phyloP scores from a whole-genome alignment of 2,797 vertebrate genomes.

The Paratrypauchen microcephalus region DNA sequence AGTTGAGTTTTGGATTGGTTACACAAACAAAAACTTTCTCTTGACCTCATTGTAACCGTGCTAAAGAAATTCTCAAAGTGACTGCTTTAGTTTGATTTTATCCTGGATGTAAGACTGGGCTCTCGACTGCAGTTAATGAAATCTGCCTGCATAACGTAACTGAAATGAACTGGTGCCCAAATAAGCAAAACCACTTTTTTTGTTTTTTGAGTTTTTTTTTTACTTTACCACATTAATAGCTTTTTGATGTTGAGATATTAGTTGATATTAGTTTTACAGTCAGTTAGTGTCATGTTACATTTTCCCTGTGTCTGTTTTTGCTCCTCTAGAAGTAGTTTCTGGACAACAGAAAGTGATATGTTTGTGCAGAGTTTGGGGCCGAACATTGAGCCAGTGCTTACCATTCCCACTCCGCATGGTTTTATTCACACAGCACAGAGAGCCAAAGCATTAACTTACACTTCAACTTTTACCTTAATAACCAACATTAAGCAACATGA shows the following conservation, averaged over 20 bases:
- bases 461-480: conserved; percentile 40
- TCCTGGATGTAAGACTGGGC: conserved; percentile 13
- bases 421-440: conserved; percentile 41
- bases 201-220: neutral
- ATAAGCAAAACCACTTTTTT: conserved; percentile 6
- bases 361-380: conserved; percentile 56
- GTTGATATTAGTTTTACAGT: conserved; percentile 46
- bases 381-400: conserved; percentile 57
- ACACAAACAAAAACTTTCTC: conserved; percentile 2
- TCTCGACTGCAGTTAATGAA: conserved; percentile 24
- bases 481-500: conserved; percentile 18
- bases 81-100: conserved; percentile 14
- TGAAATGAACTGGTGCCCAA: conserved; percentile 27
- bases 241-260: conserved; percentile 42
- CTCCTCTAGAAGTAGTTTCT: conserved; percentile 44
- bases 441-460: conserved; percentile 32
- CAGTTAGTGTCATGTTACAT: conserved; percentile 42
- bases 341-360: conserved; percentile 55
- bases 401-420: conserved; percentile 67
- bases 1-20: neutral
- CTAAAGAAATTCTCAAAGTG: conserved; percentile 30
- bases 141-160: conserved; percentile 21
- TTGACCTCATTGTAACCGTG: conserved; percentile 17
- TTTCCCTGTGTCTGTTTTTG: conserved; percentile 38
- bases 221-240: conserved; percentile 42